A percentile compares a stretch with the other conserved stretches of the same genome.
Evolutionary conservation across 1,140 invertebrate genomes (phyloP).

Genomic region (Wiebesia pumilae): DNA sequence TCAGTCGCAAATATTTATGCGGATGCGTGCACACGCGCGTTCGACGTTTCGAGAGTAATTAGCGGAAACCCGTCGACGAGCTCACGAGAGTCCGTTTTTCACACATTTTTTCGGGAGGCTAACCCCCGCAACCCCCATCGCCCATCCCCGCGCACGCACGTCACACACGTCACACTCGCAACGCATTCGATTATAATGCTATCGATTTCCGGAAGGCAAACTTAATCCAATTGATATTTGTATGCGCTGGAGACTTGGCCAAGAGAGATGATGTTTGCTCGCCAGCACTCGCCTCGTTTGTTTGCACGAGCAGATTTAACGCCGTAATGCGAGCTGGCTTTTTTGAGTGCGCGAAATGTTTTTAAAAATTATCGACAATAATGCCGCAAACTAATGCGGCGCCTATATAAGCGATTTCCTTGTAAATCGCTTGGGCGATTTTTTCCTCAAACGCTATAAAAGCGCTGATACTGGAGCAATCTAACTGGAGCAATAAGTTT

Average conservation of each 20-base stretch:
- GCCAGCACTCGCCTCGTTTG: background rate
- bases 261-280: slow-evolving; percentile 19
- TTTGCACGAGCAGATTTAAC: background rate
- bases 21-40: no score
- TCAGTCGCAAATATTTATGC: slow-evolving; percentile 27
- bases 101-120: background rate
- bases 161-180: background rate
- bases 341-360: background rate
- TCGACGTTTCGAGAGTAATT: slow-evolving; percentile 39
- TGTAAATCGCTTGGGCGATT: background rate
- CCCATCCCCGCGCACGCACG: no score
- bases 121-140: background rate
- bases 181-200: slow-evolving; percentile 38
- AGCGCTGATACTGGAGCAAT: background rate
- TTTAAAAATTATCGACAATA: background rate
- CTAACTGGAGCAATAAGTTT: no score
- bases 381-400: background rate
- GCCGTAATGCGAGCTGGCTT: background rate
- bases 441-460: background rate
- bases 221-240: slow-evolving; percentile 48
- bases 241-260: background rate
- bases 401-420: background rate
- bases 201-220: slow-evolving; percentile 44
- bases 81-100: background rate
- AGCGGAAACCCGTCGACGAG: background rate